These are phyloP conservation scores for Amphipoea lucens DNA, from an alignment of 2,888 invertebrate genomes.

Conservation along the genomic window DNA sequence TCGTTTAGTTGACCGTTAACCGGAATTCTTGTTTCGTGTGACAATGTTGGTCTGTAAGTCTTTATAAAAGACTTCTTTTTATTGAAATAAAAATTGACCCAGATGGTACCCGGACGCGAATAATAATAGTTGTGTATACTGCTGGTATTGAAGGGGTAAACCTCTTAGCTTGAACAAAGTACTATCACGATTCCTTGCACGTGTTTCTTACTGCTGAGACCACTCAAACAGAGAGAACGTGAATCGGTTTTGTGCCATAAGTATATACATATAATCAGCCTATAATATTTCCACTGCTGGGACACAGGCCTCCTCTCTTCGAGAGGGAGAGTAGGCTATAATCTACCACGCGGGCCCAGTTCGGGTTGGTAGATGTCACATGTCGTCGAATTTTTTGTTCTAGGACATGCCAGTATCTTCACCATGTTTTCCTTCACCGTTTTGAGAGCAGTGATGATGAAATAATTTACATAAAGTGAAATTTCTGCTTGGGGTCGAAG, in stretches of 20 bases:
- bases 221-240: neutral
- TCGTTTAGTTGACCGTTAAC: conserved; percentile 52
- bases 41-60: conserved; percentile 29
- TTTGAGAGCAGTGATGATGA: neutral
- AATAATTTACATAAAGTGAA: neutral
- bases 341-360: neutral
- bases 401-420: neutral
- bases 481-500: neutral
- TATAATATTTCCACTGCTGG: neutral
- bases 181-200: conserved; percentile 9
- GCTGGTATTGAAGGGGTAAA: conserved; percentile 2
- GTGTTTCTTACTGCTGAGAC: conserved; percentile 10
- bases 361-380: neutral
- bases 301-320: neutral
- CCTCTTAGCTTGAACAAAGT: neutral
- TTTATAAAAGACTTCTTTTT: conserved; percentile 23
- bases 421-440: neutral
- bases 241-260: neutral
- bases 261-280: neutral
- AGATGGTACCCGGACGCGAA: conserved; percentile 30
- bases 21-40: conserved; percentile 40
- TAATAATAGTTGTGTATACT: conserved; percentile 19
- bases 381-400: neutral
- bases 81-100: conserved; percentile 26
- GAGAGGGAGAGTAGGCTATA: neutral